Conservation (phyloP, 2,113 vertebrate genomes). For the Himantopus leucocephalus region DNA sequence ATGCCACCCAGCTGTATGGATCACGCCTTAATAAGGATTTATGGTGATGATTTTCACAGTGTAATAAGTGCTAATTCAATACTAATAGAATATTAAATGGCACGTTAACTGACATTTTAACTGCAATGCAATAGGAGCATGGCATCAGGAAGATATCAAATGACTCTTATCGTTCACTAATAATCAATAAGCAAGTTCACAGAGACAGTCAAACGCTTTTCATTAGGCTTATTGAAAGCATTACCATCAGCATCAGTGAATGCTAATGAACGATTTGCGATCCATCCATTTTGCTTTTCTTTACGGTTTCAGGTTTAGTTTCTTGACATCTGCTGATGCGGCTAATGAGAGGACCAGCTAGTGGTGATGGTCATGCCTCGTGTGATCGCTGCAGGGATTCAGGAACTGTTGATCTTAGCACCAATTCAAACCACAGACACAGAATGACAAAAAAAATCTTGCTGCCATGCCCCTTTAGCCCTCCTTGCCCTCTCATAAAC, state of each 20-base stretch:
- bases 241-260: not conserved
- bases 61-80: conserved; percentile 62
- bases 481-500: not conserved
- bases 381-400: not conserved
- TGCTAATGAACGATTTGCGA: not conserved
- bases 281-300: not conserved
- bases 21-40: conserved; percentile 55
- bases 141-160: conserved; percentile 30
- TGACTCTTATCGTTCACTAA: conserved; percentile 37
- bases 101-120: conserved; percentile 56
- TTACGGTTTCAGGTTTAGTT: not conserved
- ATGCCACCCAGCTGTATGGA: conserved; percentile 53
- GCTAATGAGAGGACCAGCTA: not conserved
- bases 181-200: conserved; percentile 62
- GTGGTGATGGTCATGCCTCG: not conserved
- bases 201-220: conserved; percentile 15
- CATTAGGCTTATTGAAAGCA: conserved; percentile 45
- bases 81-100: conserved; percentile 63
- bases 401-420: not conserved
- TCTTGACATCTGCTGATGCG: not conserved
- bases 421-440: not conserved
- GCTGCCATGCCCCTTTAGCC: not conserved
- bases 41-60: conserved; percentile 61
- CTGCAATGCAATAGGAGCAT: conserved; percentile 30
- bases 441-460: not conserved